Evolutionary conservation across 1,140 invertebrate species (phyloP).

Genomic region (Sarcophaga bullata): DNA sequence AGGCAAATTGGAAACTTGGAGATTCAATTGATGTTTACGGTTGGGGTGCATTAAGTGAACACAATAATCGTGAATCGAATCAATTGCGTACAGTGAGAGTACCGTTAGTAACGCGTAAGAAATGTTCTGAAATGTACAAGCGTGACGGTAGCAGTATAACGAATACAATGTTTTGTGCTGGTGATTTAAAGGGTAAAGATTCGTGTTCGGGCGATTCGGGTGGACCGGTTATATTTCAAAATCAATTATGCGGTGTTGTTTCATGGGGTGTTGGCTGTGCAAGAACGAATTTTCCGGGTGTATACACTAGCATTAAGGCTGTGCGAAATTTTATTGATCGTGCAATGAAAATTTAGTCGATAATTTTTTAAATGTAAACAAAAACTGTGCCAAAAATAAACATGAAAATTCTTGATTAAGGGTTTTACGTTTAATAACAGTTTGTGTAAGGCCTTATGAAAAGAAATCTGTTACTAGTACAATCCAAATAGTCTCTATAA

Average conservation of each 20-base stretch:
- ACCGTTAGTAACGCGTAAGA: conserved; percentile 31
- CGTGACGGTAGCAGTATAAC: conserved; percentile 57
- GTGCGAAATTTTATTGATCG: conserved; percentile 56
- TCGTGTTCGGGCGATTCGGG: conserved; percentile 76
- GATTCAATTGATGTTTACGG: conserved; percentile 52
- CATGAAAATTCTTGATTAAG: too few relatives aligned
- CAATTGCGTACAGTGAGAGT: conserved; percentile 55
- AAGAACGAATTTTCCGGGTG: conserved; percentile 51
- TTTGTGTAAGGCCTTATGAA: too few relatives aligned
- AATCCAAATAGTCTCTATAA: too few relatives aligned
- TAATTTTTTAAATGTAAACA: too few relatives aligned
- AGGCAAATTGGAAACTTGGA: conserved; percentile 46
- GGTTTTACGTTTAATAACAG: too few relatives aligned
- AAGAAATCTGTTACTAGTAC: too few relatives aligned
- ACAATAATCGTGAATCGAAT: conserved; percentile 49
- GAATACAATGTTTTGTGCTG: conserved; percentile 67
- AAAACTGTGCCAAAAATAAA: too few relatives aligned
- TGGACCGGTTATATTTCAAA: conserved; percentile 69
- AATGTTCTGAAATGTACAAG: conserved; percentile 50
- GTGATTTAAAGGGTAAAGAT: conserved; percentile 66
- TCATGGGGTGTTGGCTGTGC: conserved; percentile 72
- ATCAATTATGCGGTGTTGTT: conserved; percentile 72
- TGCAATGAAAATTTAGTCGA: conserved; percentile 1
- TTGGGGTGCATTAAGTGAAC: conserved; percentile 48
- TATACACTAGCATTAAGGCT: conserved; percentile 54